Evolutionary conservation across 1,140 invertebrate species (phyloP).

Genomic region (Melitaea cinxia): DNA sequence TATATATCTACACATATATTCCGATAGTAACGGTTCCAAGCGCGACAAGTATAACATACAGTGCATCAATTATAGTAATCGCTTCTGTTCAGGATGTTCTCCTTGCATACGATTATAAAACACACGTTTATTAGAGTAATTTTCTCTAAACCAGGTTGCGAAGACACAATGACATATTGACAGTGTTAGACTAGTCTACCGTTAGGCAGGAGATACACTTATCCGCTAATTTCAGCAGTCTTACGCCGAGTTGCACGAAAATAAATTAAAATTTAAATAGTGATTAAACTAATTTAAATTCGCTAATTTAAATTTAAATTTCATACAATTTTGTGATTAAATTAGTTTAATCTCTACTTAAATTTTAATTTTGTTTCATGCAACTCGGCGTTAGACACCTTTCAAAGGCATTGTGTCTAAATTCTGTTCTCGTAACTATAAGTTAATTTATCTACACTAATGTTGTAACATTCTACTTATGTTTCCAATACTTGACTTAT

Average conservation of each 20-base stretch:
- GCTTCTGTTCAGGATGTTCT: slow-evolving; percentile 55
- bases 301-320: too few species aligned
- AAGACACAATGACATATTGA: slow-evolving; percentile 68
- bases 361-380: too few species aligned
- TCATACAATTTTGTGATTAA: too few species aligned
- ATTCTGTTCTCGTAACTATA: too few species aligned
- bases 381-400: too few species aligned
- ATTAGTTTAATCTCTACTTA: too few species aligned
- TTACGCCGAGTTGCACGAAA: not conserved
- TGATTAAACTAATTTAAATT: too few species aligned
- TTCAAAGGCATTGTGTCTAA: too few species aligned
- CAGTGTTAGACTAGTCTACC: slow-evolving; percentile 37
- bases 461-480: too few species aligned
- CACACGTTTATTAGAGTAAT: slow-evolving; percentile 68
- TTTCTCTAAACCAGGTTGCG: slow-evolving; percentile 62
- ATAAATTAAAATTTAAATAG: too few species aligned
- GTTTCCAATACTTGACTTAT: too few species aligned
- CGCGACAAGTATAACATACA: not conserved
- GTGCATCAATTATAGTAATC: slow-evolving; percentile 68
- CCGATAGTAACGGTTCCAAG: slow-evolving; percentile 18
- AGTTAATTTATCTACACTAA: too few species aligned
- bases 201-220: slow-evolving; percentile 15
- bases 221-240: not conserved
- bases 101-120: slow-evolving; percentile 65
- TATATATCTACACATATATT: not conserved